phyloP scores from a whole-genome alignment of 2,797 vertebrate species.

The Tragelaphus eurycerus region DNA sequence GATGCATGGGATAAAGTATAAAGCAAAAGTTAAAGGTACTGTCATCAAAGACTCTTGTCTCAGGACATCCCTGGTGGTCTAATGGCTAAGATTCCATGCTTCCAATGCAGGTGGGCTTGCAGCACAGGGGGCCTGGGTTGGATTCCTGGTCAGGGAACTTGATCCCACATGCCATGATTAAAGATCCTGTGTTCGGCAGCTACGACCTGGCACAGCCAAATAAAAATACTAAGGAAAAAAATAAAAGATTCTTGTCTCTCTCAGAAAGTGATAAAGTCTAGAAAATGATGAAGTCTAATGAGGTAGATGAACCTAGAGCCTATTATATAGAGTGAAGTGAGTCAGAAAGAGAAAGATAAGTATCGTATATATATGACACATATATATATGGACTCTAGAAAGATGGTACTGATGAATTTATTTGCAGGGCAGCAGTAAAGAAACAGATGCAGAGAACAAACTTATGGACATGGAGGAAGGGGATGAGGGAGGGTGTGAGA shows the following conservation, averaged over 20 bases:
- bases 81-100: neutral
- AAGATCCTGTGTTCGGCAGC: neutral
- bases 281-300: neutral
- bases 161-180: neutral
- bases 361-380: neutral
- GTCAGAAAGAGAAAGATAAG: neutral
- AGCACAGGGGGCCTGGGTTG: neutral
- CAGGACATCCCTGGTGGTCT: neutral
- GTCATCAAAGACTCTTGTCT: neutral
- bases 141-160: neutral
- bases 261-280: neutral
- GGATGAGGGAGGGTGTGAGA: neutral
- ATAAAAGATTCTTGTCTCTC: neutral
- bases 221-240: neutral
- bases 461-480: neutral
- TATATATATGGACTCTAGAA: neutral
- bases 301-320: neutral
- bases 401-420: neutral
- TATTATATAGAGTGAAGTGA: neutral
- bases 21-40: neutral
- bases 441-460: neutral
- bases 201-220: neutral
- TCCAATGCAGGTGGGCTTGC: neutral
- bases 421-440: neutral
- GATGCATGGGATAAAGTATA: neutral